These are phyloP conservation scores for Toxostoma redivivum DNA, from an alignment of 2,113 vertebrate genomes.

Conservation along the genomic window DNA sequence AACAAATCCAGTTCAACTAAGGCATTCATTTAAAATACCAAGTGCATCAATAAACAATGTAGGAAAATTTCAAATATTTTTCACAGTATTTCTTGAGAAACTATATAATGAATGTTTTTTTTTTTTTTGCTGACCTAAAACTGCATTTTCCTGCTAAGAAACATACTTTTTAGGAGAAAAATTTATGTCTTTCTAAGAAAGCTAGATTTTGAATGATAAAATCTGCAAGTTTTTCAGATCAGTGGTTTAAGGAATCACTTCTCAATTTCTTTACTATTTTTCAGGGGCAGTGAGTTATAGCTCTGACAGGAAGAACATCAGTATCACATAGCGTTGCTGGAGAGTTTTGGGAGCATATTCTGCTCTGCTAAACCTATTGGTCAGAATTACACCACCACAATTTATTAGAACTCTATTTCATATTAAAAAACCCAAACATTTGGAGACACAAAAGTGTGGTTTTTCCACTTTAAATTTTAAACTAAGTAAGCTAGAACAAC, in stretches of 20 bases:
- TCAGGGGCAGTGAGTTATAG: not conserved
- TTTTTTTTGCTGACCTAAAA: not conserved
- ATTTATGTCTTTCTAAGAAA: not conserved
- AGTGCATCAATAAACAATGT: not conserved
- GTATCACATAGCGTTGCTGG: not conserved
- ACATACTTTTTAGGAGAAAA: not conserved
- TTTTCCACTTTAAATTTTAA: not conserved
- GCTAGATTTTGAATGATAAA: not conserved
- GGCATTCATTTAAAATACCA: fast-evolving
- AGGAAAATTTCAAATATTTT: not conserved
- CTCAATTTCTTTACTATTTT: not conserved
- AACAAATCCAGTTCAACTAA: not conserved
- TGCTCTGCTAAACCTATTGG: not conserved
- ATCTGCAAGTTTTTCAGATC: not conserved
- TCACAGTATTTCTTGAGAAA: not conserved
- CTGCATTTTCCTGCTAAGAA: not conserved
- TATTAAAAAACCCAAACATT: not conserved
- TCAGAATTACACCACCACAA: not conserved
- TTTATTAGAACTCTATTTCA: not conserved
- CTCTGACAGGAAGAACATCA: not conserved
- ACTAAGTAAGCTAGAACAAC: not conserved
- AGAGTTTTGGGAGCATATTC: not conserved
- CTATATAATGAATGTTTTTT: not conserved
- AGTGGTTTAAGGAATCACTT: not conserved
- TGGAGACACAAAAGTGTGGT: fast-evolving